Percentiles rank a stretch among this genome's conserved stretches.
These are phyloP conservation scores for Tethya wilhelma DNA, from an alignment of 37 sponge, comb jelly and placozoan species.

Conservation along the genomic window DNA sequence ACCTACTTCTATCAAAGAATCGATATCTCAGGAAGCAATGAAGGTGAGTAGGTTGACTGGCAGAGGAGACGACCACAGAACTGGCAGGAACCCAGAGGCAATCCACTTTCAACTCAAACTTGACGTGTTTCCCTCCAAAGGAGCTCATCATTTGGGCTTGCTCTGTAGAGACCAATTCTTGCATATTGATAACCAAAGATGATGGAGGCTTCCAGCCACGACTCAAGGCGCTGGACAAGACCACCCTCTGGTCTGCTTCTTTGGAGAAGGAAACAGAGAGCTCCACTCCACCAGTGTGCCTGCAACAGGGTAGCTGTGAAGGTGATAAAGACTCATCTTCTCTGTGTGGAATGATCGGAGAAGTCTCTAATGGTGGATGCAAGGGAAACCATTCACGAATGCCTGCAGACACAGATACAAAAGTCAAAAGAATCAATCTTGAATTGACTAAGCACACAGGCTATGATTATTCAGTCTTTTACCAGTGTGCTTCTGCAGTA, in stretches of 20 bases:
- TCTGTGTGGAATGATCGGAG: background rate
- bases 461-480: background rate
- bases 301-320: background rate
- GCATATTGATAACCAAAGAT: no score
- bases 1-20: slow-evolving; percentile 68
- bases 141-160: background rate
- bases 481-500: slow-evolving; percentile 60
- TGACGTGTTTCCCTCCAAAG: background rate
- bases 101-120: slow-evolving; percentile 20
- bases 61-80: background rate
- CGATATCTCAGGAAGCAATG: slow-evolving; percentile 69
- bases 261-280: slow-evolving; percentile 48
- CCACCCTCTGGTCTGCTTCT: slow-evolving; percentile 40
- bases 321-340: background rate
- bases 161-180: no score
- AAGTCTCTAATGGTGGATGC: background rate
- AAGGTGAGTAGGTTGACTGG: slow-evolving; percentile 1
- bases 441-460: background rate
- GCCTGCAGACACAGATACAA: slow-evolving; percentile 24
- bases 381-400: slow-evolving; percentile 72
- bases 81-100: slow-evolving; percentile 23
- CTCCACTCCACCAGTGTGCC: slow-evolving; percentile 68
- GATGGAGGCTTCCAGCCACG: slow-evolving; percentile 46
- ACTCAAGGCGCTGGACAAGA: slow-evolving; percentile 21
- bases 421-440: background rate